Percentiles rank a stretch among this genome's conserved stretches.
Evolutionary conservation across 1,140 invertebrate species (phyloP).

Genomic region (Platyura marginata): DNA sequence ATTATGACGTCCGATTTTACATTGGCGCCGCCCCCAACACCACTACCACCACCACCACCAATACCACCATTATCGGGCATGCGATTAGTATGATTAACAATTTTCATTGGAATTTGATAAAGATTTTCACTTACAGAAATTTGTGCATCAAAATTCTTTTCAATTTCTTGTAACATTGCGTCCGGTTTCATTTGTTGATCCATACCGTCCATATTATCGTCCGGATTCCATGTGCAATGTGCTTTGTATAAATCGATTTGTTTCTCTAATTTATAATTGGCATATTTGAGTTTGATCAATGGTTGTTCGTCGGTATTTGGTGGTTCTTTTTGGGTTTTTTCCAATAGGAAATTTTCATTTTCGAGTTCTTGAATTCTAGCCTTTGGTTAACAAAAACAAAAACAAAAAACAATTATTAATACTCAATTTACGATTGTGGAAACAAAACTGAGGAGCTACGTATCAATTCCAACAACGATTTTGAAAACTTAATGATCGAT

Average conservation of each 20-base stretch:
- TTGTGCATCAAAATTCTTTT: constrained; percentile 21
- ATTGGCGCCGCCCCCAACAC: constrained; percentile 3
- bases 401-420: too few relatives aligned
- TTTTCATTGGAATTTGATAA: constrained; percentile 19
- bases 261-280: constrained; percentile 7
- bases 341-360: too few relatives aligned
- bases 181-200: constrained; percentile 6
- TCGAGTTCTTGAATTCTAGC: too few relatives aligned
- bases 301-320: not conserved
- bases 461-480: too few relatives aligned
- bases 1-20: constrained; percentile 11
- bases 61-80: constrained; percentile 5
- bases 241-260: constrained; percentile 11
- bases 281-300: constrained; percentile 13
- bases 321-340: too few relatives aligned
- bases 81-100: constrained; percentile 7
- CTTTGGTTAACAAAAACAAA: too few relatives aligned
- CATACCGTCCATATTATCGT: constrained; percentile 6
- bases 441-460: too few relatives aligned
- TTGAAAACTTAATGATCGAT: too few relatives aligned
- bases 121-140: constrained; percentile 21
- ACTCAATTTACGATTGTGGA: too few relatives aligned
- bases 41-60: constrained; percentile 2
- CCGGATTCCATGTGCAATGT: constrained; percentile 13
- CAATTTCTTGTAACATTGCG: constrained; percentile 1